phyloP scores from a whole-genome alignment of 2,888 invertebrate genomes.

The Liopterus haemorrhoidalis region DNA sequence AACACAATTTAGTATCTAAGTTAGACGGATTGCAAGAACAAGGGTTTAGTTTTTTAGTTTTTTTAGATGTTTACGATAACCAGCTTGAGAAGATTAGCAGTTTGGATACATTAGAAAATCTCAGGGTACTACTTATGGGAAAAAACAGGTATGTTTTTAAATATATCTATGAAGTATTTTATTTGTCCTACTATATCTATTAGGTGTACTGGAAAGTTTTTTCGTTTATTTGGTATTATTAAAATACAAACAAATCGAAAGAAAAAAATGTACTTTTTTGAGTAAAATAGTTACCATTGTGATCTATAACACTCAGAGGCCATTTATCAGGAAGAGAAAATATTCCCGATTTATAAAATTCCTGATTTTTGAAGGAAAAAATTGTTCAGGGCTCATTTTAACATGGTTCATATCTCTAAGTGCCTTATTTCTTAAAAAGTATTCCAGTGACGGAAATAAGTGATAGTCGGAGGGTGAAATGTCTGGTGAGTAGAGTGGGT shows the following conservation, averaged over 20 bases:
- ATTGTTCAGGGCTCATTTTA: too few relatives aligned
- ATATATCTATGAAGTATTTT: constrained; percentile 3
- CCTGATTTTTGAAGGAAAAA: too few relatives aligned
- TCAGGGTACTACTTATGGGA: constrained; percentile 82
- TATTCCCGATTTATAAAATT: too few relatives aligned
- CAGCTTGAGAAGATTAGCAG: constrained; percentile 82
- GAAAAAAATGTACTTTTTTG: background rate
- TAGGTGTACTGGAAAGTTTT: too few relatives aligned
- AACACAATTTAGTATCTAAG: constrained; percentile 82
- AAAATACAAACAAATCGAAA: too few relatives aligned
- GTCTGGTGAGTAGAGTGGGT: too few relatives aligned
- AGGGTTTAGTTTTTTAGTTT: constrained; percentile 70
- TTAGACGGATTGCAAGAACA: constrained; percentile 56
- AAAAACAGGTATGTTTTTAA: constrained; percentile 76
- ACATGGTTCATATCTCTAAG: too few relatives aligned
- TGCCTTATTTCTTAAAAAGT: too few relatives aligned
- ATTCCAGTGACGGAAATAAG: too few relatives aligned
- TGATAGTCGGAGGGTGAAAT: too few relatives aligned
- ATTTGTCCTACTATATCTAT: constrained; percentile 1
- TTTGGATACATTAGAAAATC: constrained; percentile 67
- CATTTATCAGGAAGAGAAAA: too few relatives aligned
- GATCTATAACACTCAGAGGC: background rate
- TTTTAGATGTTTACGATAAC: constrained; percentile 91
- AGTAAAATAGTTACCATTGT: background rate
- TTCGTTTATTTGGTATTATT: too few relatives aligned